Evolutionary conservation across 2,113 vertebrate species (phyloP).

Genomic region (Naja naja): DNA sequence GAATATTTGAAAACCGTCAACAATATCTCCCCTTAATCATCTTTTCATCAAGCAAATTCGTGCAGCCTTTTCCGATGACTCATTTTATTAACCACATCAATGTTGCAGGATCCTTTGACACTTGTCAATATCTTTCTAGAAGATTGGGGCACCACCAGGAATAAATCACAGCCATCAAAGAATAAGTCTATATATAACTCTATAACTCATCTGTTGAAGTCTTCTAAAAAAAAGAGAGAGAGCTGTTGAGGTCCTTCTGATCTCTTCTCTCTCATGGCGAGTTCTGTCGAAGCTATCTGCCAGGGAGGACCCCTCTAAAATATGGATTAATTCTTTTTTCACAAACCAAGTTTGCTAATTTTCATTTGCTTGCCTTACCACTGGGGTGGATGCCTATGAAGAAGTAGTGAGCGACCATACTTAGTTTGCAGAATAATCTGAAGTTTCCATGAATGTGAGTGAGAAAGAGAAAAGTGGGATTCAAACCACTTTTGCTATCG

Average conservation of each 20-base stretch:
- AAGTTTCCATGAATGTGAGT: not conserved
- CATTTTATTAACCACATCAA: not conserved
- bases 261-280: not conserved
- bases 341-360: not conserved
- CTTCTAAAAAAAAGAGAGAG: not conserved
- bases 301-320: not conserved
- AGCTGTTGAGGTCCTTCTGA: not conserved
- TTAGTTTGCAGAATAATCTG: not conserved
- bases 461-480: not conserved
- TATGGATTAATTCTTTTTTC: not conserved
- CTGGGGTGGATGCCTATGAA: not conserved
- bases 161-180: not conserved
- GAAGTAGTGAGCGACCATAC: not conserved
- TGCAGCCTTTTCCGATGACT: not conserved
- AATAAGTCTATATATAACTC: not conserved
- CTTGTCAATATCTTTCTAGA: not conserved
- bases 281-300: not conserved
- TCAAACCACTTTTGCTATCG: not conserved
- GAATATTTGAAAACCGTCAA: conserved; percentile 19
- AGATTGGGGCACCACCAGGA: not conserved
- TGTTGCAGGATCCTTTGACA: not conserved
- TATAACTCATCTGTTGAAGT: not conserved
- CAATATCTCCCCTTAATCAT: conserved; percentile 11
- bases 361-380: not conserved
- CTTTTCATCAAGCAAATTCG: not conserved